phyloP scores from a whole-genome alignment of 2,797 vertebrate genomes.

The Acanthiza pusilla region DNA sequence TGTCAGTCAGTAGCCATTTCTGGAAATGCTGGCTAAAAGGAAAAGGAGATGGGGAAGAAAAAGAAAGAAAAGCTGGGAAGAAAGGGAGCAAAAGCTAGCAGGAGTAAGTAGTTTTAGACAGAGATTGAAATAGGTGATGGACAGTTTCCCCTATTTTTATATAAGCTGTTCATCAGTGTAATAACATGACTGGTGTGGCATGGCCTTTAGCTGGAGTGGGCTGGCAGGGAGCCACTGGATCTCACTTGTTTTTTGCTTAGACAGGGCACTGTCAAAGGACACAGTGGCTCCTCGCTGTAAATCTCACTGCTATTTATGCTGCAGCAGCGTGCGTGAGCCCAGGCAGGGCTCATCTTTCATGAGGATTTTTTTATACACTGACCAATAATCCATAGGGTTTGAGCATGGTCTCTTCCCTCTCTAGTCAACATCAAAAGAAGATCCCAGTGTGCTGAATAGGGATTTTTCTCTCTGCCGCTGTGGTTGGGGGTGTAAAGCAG shows the following conservation, averaged over 20 bases:
- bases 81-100: background rate
- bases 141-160: background rate
- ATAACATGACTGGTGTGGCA: constrained; percentile 13
- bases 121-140: background rate
- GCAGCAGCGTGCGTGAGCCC: background rate
- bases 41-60: background rate
- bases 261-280: constrained; percentile 42
- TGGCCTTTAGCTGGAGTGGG: constrained; percentile 42
- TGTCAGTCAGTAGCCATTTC: background rate
- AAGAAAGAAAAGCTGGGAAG: background rate
- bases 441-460: background rate
- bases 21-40: background rate
- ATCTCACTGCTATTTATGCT: constrained; percentile 60
- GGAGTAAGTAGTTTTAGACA: background rate
- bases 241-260: constrained; percentile 1
- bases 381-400: constrained; percentile 28
- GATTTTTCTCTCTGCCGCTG: background rate
- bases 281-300: background rate
- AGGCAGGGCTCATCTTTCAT: constrained; percentile 35
- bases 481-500: background rate
- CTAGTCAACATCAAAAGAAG: constrained; percentile 21
- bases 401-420: background rate
- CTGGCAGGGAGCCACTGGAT: constrained; percentile 35
- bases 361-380: constrained; percentile 2
- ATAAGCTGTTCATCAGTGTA: constrained; percentile 43